Evolutionary conservation across 2,113 vertebrate genomes (phyloP).

Genomic region (Hyla sarda): DNA sequence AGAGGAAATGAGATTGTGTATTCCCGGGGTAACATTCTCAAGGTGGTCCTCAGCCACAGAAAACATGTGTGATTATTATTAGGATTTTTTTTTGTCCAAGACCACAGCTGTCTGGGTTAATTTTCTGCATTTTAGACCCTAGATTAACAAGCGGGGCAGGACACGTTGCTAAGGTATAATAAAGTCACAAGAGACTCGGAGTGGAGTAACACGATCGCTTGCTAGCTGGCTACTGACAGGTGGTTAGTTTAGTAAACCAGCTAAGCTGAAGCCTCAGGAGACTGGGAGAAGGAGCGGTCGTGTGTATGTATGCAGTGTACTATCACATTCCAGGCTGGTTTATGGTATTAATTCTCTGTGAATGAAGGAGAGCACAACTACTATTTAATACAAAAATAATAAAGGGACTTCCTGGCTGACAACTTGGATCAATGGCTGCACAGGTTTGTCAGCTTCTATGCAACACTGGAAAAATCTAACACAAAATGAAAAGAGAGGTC

Average conservation of each 20-base stretch:
- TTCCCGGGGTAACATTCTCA: neutral
- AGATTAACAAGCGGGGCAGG: conserved; percentile 55
- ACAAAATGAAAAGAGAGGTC: no score
- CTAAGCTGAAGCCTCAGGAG: conserved; percentile 41
- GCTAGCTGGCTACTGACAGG: conserved; percentile 56
- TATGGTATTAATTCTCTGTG: neutral
- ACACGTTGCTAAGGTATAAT: conserved; percentile 47
- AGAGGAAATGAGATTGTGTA: conserved; percentile 40
- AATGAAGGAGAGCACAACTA: neutral
- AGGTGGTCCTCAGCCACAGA: neutral
- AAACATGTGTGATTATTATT: conserved; percentile 56
- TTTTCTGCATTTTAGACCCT: conserved; percentile 46
- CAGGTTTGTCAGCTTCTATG: neutral
- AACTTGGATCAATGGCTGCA: neutral
- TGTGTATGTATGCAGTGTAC: neutral
- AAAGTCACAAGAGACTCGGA: conserved; percentile 56
- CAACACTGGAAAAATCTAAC: no score
- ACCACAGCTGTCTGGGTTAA: conserved; percentile 58
- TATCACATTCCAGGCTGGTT: neutral
- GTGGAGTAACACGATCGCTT: conserved; percentile 35
- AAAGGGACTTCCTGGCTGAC: neutral
- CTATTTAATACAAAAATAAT: neutral
- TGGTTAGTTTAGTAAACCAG: conserved; percentile 50
- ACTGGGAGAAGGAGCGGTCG: conserved; percentile 7
- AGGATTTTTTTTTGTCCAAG: conserved; percentile 43